These are phyloP conservation scores for Podocnemis expansa DNA, from an alignment of 2,113 vertebrate species.

Conservation along the genomic window DNA sequence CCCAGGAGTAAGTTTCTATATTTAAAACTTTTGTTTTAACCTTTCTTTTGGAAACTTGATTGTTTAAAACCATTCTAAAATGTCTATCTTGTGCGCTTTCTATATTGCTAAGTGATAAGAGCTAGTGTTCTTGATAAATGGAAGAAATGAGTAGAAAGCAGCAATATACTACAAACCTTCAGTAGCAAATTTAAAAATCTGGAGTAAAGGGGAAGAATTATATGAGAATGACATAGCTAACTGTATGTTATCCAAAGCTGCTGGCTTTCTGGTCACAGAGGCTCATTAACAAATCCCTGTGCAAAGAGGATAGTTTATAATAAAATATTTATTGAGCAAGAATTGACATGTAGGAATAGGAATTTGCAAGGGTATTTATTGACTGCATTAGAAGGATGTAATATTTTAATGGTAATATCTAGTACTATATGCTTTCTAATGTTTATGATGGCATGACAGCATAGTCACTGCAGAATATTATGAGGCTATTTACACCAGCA, in stretches of 20 bases:
- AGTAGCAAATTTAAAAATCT: not conserved
- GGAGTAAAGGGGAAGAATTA: not conserved
- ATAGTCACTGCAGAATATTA: not conserved
- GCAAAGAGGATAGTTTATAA: not conserved
- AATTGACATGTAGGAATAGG: not conserved
- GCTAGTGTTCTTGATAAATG: not conserved
- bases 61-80: not conserved
- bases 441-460: not conserved
- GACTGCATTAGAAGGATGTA: not conserved
- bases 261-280: not conserved
- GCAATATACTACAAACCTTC: not conserved
- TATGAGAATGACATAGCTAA: not conserved
- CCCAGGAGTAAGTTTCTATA: not conserved
- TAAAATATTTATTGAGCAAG: not conserved
- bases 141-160: not conserved
- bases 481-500: not conserved
- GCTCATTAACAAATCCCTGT: not conserved
- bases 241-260: not conserved
- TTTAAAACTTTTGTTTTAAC: not conserved
- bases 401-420: not conserved
- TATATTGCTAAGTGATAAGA: not conserved
- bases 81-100: not conserved
- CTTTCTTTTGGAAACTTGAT: not conserved
- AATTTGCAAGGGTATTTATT: not conserved
- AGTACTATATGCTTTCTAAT: not conserved